Conservation (phyloP, 1,140 invertebrate genomes). For the Bilobella aurantiaca region DNA sequence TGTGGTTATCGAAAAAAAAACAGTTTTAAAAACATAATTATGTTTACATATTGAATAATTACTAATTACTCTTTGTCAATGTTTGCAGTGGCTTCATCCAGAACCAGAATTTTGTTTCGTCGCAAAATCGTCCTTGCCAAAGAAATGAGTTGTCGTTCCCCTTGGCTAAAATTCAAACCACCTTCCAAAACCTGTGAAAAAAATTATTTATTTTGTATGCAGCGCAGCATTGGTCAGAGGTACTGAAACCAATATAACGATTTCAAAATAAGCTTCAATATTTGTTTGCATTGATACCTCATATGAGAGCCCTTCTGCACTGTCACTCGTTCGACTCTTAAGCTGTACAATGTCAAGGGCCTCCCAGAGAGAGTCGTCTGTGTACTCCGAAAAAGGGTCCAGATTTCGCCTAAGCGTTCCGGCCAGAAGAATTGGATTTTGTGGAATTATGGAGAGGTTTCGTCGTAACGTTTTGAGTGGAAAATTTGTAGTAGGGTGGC, state of each 20-base stretch:
- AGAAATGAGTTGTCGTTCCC: slow-evolving; percentile 12
- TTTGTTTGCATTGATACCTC: neutral
- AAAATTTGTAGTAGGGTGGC: slow-evolving; percentile 30
- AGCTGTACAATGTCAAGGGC: neutral
- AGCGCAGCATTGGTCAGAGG: neutral
- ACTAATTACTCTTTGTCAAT: neutral
- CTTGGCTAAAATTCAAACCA: neutral
- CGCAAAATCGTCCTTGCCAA: neutral
- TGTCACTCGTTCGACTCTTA: neutral
- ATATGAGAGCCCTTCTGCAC: neutral
- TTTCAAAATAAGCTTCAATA: too few species aligned
- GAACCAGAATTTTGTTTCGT: slow-evolving; percentile 9
- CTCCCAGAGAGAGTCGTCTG: neutral
- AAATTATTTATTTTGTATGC: neutral
- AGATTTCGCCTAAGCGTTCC: slow-evolving; percentile 42
- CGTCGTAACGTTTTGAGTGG: slow-evolving; percentile 36
- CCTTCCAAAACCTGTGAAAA: slow-evolving; percentile 4
- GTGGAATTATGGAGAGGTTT: slow-evolving; percentile 47
- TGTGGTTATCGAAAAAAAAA: neutral
- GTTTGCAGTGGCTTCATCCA: slow-evolving; percentile 15
- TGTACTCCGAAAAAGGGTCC: slow-evolving; percentile 39
- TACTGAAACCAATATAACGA: neutral
- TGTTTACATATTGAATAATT: neutral
- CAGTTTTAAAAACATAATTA: neutral
- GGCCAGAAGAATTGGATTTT: slow-evolving; percentile 46